phyloP scores from a whole-genome alignment of 2,113 vertebrate species.

The Nyctereutes procyonoides region DNA sequence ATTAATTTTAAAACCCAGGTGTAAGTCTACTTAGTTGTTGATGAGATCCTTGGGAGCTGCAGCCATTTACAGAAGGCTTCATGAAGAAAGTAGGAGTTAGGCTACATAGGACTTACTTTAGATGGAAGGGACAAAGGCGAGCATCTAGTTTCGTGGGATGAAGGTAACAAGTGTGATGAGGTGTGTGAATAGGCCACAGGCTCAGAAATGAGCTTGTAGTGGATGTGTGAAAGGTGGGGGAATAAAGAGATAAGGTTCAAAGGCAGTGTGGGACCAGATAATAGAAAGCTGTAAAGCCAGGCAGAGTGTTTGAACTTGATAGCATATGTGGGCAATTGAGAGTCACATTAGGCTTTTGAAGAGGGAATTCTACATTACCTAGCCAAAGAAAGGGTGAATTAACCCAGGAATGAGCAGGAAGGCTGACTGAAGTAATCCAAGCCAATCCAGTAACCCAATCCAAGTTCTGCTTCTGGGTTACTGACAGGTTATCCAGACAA shows the following conservation, averaged over 20 bases:
- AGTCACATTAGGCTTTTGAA: slow-evolving; percentile 13
- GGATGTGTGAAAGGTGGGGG: not conserved
- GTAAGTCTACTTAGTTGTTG: slow-evolving; percentile 33
- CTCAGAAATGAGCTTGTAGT: slow-evolving; percentile 7
- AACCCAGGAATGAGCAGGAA: not conserved
- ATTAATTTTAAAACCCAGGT: slow-evolving; percentile 66
- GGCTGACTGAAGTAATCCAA: not conserved
- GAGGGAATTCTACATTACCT: slow-evolving; percentile 10
- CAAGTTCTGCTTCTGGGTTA: not conserved
- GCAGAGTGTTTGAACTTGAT: slow-evolving; percentile 38
- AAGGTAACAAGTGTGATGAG: not conserved
- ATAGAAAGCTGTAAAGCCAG: not conserved
- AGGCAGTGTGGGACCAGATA: not conserved
- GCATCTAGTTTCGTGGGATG: not conserved
- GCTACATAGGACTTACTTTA: slow-evolving; percentile 3
- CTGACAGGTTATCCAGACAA: slow-evolving; percentile 16
- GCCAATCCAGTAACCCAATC: not conserved
- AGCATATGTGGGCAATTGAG: not conserved
- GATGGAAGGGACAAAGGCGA: not conserved
- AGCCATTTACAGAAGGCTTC: slow-evolving; percentile 26
- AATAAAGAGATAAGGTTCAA: slow-evolving; percentile 8
- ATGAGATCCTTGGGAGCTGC: slow-evolving; percentile 47
- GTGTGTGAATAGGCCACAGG: not conserved
- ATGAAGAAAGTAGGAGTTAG: slow-evolving; percentile 41
- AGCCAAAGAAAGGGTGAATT: not conserved